Evolutionary conservation across 2,797 vertebrate species (phyloP).

Genomic region (Carcharodon carcharias): DNA sequence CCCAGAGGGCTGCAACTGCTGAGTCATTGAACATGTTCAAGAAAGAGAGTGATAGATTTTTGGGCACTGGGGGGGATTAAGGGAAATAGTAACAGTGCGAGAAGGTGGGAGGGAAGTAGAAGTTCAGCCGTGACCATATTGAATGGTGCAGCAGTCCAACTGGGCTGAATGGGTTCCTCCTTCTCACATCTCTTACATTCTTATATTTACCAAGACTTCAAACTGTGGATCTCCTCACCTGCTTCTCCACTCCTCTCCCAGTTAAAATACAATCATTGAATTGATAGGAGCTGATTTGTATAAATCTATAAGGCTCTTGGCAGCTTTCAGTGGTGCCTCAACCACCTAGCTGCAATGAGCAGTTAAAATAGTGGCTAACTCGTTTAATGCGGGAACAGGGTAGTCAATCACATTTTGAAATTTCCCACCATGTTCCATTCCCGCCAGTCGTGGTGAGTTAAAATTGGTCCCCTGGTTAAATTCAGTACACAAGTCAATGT

Average conservation of each 20-base stretch:
- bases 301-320: background rate
- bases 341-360: background rate
- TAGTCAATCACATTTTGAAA: background rate
- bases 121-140: background rate
- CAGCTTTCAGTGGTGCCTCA: background rate
- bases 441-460: background rate
- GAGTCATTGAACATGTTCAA: no score
- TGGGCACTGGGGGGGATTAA: no score
- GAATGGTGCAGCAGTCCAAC: no score
- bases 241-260: background rate
- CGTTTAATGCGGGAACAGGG: background rate
- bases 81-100: background rate
- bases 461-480: background rate
- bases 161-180: background rate
- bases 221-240: background rate
- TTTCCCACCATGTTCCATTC: background rate
- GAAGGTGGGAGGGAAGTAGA: background rate
- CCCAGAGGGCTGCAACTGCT: no score
- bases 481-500: background rate
- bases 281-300: background rate
- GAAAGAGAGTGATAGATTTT: no score
- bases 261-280: background rate
- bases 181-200: background rate
- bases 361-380: background rate
- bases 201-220: background rate